These are phyloP conservation scores for Chionomys nivalis DNA, from an alignment of 2,113 vertebrate species.

Conservation along the genomic window DNA sequence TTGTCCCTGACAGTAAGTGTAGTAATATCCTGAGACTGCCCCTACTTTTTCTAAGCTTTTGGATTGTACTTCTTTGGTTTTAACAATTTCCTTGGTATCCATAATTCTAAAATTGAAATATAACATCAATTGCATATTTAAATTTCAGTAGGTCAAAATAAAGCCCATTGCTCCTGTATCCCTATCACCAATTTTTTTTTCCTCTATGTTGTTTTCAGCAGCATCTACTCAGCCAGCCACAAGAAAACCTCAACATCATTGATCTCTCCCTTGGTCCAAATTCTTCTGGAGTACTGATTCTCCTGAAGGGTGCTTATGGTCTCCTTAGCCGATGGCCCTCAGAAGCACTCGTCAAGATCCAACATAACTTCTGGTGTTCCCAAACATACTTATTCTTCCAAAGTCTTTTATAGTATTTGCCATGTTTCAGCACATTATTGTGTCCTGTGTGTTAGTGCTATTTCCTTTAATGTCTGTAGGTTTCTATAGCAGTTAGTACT, in stretches of 20 bases:
- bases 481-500: not conserved
- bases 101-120: not conserved
- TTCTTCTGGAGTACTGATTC: not conserved
- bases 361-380: not conserved
- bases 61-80: not conserved
- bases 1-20: not conserved
- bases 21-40: not conserved
- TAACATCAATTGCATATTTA: constrained; percentile 18
- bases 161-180: not conserved
- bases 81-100: not conserved
- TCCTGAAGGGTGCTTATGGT: not conserved
- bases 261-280: not conserved
- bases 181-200: not conserved
- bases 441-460: not conserved
- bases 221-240: not conserved
- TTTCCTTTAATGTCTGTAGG: not conserved
- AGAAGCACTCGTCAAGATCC: not conserved
- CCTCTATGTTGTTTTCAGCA: not conserved
- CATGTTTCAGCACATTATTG: not conserved
- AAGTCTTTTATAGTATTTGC: not conserved
- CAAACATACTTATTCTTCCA: not conserved
- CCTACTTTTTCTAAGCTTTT: not conserved
- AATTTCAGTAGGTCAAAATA: not conserved
- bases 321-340: not conserved
- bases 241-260: not conserved